These are phyloP conservation scores for Indicator indicator DNA, from an alignment of 2,113 vertebrate genomes.

Conservation along the genomic window DNA sequence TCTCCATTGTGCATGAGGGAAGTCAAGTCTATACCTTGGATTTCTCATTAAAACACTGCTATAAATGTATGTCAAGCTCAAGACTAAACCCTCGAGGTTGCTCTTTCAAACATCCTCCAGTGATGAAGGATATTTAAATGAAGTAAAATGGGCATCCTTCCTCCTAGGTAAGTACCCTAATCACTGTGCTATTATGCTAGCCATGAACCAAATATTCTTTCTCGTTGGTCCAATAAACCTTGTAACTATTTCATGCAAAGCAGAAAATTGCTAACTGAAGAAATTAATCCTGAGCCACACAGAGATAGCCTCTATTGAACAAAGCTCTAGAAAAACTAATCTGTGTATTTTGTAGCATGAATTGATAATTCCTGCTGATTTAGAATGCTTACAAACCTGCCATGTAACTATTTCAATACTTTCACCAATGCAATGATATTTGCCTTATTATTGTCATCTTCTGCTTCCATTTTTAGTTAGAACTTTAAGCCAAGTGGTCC, in stretches of 20 bases:
- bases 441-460: constrained; percentile 64
- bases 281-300: background rate
- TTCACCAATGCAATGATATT: constrained; percentile 56
- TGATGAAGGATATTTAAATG: background rate
- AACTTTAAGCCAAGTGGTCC: constrained; percentile 71
- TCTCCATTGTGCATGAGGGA: background rate
- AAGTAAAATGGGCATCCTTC: background rate
- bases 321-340: constrained; percentile 54
- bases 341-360: constrained; percentile 47
- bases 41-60: background rate
- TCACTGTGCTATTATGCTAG: background rate
- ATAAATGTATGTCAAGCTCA: background rate
- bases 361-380: constrained; percentile 31
- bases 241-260: background rate
- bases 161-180: background rate
- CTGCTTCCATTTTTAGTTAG: constrained; percentile 65
- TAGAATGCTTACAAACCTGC: constrained; percentile 42
- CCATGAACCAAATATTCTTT: background rate
- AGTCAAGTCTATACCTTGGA: background rate
- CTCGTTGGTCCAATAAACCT: background rate
- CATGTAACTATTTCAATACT: constrained; percentile 63
- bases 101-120: background rate
- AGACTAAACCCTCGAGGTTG: background rate
- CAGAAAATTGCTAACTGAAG: background rate
- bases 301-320: background rate